Percentiles rank a stretch among this genome's conserved stretches.
These are phyloP conservation scores for Tetramorium parvispinum DNA, from an alignment of 1,140 invertebrate species.

Conservation along the genomic window DNA sequence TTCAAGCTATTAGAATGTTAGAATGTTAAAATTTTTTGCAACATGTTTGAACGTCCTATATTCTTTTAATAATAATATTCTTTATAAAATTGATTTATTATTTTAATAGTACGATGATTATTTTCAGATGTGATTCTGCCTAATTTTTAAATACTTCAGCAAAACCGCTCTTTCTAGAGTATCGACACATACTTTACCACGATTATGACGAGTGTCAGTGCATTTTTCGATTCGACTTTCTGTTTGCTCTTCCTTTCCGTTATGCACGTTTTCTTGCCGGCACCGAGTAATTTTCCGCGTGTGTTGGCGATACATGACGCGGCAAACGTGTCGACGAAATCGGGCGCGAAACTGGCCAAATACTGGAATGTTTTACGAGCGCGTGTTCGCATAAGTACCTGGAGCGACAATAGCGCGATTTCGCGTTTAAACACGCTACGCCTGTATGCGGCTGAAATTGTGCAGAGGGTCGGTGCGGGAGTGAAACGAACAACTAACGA, in stretches of 20 bases:
- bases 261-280: not conserved
- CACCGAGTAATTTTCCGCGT: conserved; percentile 42
- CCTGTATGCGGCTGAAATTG: not conserved
- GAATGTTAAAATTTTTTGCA: too few relatives aligned
- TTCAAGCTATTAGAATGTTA: too few relatives aligned
- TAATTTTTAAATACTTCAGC: too few relatives aligned
- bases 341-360: conserved; percentile 59
- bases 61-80: too few relatives aligned
- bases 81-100: too few relatives aligned
- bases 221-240: not conserved
- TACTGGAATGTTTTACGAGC: conserved; percentile 63
- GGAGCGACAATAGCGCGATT: conserved; percentile 51
- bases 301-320: conserved; percentile 43
- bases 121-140: too few relatives aligned
- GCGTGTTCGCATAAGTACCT: conserved; percentile 64
- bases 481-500: conserved; percentile 27
- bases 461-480: not conserved
- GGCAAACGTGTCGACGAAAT: conserved; percentile 58
- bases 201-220: conserved; percentile 22
- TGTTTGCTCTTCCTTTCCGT: not conserved
- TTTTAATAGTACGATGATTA: too few relatives aligned
- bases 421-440: conserved; percentile 47
- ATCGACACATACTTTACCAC: not conserved
- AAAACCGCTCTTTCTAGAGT: too few relatives aligned
- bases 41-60: too few relatives aligned